phyloP scores from a whole-genome alignment of 2,888 invertebrate species.

The Cephalotes varians region DNA sequence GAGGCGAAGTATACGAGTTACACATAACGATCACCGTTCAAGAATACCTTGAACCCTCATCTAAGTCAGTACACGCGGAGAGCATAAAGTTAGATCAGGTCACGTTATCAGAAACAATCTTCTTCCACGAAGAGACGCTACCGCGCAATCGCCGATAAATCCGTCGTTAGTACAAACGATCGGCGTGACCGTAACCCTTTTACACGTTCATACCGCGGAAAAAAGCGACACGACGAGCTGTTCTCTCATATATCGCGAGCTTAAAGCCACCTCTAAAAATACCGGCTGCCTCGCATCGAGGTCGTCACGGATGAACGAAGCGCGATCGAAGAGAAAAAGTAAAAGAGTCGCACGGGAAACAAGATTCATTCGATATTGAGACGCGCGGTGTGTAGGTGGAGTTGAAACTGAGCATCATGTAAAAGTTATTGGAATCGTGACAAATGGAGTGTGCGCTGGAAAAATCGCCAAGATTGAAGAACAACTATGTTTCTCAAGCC shows the following conservation, averaged over 20 bases:
- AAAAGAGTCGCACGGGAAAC: slow-evolving; percentile 54
- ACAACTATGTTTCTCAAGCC: neutral
- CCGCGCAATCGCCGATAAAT: slow-evolving; percentile 32
- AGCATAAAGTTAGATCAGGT: slow-evolving; percentile 9
- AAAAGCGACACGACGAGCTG: slow-evolving; percentile 38
- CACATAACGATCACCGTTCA: slow-evolving; percentile 27
- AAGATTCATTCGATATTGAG: slow-evolving; percentile 24
- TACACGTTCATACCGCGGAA: slow-evolving; percentile 41
- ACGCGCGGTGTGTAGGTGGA: neutral
- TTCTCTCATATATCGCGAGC: slow-evolving; percentile 43
- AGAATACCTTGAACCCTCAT: slow-evolving; percentile 35
- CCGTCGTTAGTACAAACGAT: slow-evolving; percentile 28
- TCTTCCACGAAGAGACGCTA: neutral
- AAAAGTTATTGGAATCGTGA: slow-evolving; percentile 31
- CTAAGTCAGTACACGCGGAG: neutral
- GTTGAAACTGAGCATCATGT: neutral
- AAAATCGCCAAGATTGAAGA: slow-evolving; percentile 12
- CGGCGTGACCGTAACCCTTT: slow-evolving; percentile 61
- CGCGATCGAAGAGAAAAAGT: slow-evolving; percentile 62
- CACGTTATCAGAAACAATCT: slow-evolving; percentile 40
- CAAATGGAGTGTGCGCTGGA: neutral
- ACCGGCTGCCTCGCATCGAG: slow-evolving; percentile 63
- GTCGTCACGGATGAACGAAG: slow-evolving; percentile 64
- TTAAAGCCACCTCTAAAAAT: slow-evolving; percentile 71
- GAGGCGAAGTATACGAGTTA: slow-evolving; percentile 13